A percentile compares a stretch with the other conserved stretches of the same genome.
phyloP scores from a whole-genome alignment of 2,113 vertebrate species.

The Anguilla japonica region DNA sequence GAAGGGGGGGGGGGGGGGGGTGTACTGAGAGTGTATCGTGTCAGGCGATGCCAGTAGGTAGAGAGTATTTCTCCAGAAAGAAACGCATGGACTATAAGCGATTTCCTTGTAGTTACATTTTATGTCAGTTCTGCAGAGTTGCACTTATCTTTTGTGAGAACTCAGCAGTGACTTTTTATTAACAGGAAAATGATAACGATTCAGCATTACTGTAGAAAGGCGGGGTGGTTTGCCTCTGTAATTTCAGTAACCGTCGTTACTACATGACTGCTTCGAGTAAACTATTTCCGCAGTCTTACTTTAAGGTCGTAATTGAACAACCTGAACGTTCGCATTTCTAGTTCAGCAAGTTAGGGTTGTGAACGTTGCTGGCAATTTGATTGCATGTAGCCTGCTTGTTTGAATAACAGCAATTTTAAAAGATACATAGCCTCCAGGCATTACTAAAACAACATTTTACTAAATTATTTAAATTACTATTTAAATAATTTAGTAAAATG shows the following conservation, averaged over 20 bases:
- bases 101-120: not conserved
- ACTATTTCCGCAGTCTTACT: not conserved
- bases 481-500: too few relatives aligned
- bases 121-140: not conserved
- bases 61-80: not conserved
- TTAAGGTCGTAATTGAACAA: not conserved
- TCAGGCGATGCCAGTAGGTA: too few relatives aligned
- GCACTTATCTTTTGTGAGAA: not conserved
- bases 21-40: too few relatives aligned
- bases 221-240: not conserved
- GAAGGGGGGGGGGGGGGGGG: too few relatives aligned
- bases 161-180: not conserved
- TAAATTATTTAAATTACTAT: too few relatives aligned
- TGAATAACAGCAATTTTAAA: too few relatives aligned
- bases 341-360: not conserved
- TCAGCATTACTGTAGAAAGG: not conserved
- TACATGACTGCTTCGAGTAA: not conserved
- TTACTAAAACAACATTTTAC: too few relatives aligned
- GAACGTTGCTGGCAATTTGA: not conserved
- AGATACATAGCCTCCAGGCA: too few relatives aligned
- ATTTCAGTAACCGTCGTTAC: not conserved
- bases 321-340: not conserved
- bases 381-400: too few relatives aligned
- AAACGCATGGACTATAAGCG: not conserved
- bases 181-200: not conserved